A percentile compares a stretch with the other conserved stretches of the same genome.
These are phyloP conservation scores for Anguilla megastoma DNA, from an alignment of 2,797 vertebrate genomes.

Conservation along the genomic window DNA sequence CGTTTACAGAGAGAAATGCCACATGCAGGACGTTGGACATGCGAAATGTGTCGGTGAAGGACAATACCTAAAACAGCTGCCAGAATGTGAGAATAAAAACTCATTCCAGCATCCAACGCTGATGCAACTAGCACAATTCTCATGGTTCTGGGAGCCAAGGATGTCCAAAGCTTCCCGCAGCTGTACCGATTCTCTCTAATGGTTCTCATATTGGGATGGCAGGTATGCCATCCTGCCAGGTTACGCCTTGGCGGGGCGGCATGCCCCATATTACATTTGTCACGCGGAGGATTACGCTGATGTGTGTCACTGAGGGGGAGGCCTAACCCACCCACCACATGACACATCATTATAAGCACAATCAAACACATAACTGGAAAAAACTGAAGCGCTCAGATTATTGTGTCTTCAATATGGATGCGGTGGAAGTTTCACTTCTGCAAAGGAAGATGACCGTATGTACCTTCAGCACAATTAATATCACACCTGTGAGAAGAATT, in stretches of 20 bases:
- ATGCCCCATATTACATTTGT: not conserved
- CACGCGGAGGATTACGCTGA: not conserved
- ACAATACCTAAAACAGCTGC: not conserved
- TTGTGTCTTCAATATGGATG: slow-evolving; percentile 58
- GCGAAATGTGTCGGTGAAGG: not conserved
- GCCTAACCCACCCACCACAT: not conserved
- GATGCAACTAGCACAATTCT: not conserved
- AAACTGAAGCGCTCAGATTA: slow-evolving; percentile 48
- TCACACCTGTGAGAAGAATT: slow-evolving; percentile 41
- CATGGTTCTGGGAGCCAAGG: not conserved
- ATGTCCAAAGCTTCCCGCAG: not conserved
- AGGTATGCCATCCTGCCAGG: too few species aligned
- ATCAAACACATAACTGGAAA: not conserved
- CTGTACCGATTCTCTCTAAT: not conserved
- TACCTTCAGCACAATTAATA: slow-evolving; percentile 28
- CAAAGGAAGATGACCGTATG: slow-evolving; percentile 48
- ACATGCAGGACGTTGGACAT: not conserved
- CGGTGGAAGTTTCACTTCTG: slow-evolving; percentile 33
- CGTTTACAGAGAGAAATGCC: not conserved
- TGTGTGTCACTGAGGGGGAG: not conserved
- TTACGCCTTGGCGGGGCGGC: too few species aligned
- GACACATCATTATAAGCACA: not conserved
- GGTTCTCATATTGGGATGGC: too few species aligned
- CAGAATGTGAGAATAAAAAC: not conserved
- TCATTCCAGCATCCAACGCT: not conserved